These are phyloP conservation scores for Spodoptera frugiperda DNA, from an alignment of 1,140 invertebrate genomes.

Conservation along the genomic window DNA sequence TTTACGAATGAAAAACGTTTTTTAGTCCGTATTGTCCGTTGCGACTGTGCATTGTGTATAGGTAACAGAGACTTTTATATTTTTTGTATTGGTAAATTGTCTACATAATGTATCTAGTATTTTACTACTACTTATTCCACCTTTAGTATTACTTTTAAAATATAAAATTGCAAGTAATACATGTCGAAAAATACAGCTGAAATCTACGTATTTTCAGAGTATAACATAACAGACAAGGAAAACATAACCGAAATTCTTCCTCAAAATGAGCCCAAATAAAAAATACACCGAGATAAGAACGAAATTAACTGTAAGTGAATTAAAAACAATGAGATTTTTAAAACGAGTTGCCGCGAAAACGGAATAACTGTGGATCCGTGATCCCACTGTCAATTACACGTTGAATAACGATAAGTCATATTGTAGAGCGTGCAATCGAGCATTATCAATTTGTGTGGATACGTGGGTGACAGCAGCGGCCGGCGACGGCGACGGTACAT, in stretches of 20 bases:
- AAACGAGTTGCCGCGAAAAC: conserved; percentile 13
- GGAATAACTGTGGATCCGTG: background rate
- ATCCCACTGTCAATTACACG: conserved; percentile 42
- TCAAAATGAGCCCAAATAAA: background rate
- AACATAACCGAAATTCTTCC: background rate
- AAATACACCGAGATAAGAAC: background rate
- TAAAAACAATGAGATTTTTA: conserved; percentile 25
- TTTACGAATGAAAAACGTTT: no score
- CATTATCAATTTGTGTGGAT: conserved; percentile 57
- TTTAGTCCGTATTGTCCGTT: no score
- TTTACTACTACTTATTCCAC: no score
- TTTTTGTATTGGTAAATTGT: no score
- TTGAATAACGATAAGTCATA: conserved; percentile 54
- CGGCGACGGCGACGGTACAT: conserved; percentile 53
- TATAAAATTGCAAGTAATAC: no score
- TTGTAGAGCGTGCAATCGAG: conserved; percentile 51
- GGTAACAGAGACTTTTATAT: no score
- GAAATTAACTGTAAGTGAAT: conserved; percentile 23
- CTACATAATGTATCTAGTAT: no score
- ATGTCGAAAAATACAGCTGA: no score
- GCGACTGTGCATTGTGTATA: no score
- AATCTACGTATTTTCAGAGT: background rate
- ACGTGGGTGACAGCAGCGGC: conserved; percentile 50
- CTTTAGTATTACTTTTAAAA: no score
- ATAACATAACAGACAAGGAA: background rate